phyloP scores from a whole-genome alignment of 2,888 invertebrate genomes.

The Hemithea aestivaria region DNA sequence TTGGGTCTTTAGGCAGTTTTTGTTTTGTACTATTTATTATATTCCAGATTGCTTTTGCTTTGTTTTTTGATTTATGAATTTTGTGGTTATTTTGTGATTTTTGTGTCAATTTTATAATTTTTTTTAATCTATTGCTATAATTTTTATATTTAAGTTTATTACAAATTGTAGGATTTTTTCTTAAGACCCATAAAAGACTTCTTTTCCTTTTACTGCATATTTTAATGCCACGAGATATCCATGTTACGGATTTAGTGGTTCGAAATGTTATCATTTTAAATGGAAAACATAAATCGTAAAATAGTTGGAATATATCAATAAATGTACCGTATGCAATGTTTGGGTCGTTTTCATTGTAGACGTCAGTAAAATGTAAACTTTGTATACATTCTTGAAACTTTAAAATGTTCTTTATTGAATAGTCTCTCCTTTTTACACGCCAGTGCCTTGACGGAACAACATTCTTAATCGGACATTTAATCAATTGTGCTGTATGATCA shows the following conservation, averaged over 20 bases:
- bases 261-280: not conserved
- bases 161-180: not conserved
- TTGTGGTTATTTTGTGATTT: not conserved
- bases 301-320: constrained; percentile 1
- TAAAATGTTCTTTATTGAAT: not conserved
- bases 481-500: not conserved
- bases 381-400: not conserved
- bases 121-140: not conserved
- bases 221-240: not conserved
- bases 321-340: not conserved
- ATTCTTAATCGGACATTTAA: not conserved
- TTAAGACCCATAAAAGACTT: not conserved
- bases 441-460: not conserved
- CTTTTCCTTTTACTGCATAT: not conserved
- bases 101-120: constrained; percentile 1
- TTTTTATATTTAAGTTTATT: not conserved
- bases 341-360: not conserved
- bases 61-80: not conserved
- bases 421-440: not conserved
- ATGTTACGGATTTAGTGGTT: not conserved
- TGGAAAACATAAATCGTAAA: constrained; percentile 2
- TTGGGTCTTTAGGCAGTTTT: not conserved
- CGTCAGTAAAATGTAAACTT: not conserved
- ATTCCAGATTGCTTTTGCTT: not conserved
- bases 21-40: not conserved